These are phyloP conservation scores for Scaptomyza pallida DNA, from an alignment of 1,140 invertebrate genomes.

Conservation along the genomic window DNA sequence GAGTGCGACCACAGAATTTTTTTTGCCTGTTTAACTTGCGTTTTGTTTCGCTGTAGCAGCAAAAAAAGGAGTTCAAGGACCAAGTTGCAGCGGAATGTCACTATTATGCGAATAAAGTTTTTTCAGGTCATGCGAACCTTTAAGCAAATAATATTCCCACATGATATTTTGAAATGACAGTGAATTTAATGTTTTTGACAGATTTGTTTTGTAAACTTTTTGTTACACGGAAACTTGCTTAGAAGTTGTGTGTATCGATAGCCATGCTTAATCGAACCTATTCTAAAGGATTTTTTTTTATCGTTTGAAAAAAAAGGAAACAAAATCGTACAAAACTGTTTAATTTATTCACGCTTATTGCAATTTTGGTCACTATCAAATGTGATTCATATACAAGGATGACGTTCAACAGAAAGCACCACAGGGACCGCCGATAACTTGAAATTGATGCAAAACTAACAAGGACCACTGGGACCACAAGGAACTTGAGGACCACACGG, in stretches of 20 bases:
- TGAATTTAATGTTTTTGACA: neutral
- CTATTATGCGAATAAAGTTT: constrained; percentile 15
- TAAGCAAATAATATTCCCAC: constrained; percentile 29
- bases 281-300: neutral
- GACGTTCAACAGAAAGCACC: neutral
- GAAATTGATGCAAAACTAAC: constrained; percentile 23
- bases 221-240: neutral
- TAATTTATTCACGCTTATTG: neutral
- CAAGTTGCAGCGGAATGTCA: constrained; percentile 9
- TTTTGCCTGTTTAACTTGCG: constrained; percentile 42
- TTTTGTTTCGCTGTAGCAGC: constrained; percentile 41
- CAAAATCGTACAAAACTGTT: neutral
- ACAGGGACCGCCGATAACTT: neutral
- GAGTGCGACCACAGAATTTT: constrained; percentile 39
- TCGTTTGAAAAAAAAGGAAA: no score
- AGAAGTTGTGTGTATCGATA: no score
- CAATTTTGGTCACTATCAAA: neutral
- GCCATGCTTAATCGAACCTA: no score
- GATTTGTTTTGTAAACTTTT: neutral
- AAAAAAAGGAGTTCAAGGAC: constrained; percentile 60
- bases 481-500: constrained; percentile 73
- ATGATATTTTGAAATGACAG: neutral
- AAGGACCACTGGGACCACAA: constrained; percentile 70
- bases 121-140: constrained; percentile 4
- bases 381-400: neutral